Conservation (phyloP, 2,888 invertebrate genomes). For the Stenoptilia bipunctidactyla region DNA sequence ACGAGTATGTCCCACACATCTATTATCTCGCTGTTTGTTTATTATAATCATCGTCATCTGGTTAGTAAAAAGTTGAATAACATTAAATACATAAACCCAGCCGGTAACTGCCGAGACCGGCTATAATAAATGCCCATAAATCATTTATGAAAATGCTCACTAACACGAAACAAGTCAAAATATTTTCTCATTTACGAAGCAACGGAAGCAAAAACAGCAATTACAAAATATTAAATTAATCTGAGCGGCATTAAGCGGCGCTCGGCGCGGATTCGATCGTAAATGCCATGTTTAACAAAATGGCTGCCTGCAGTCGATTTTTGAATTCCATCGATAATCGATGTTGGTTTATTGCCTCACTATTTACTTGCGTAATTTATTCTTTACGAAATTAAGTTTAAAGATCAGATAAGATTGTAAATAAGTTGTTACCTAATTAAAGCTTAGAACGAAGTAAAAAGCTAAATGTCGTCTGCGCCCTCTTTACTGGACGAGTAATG, state of each 20-base stretch:
- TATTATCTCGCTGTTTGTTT: neutral
- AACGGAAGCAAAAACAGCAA: constrained; percentile 41
- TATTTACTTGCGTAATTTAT: constrained; percentile 1
- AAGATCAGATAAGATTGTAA: constrained; percentile 16
- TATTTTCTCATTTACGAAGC: constrained; percentile 33
- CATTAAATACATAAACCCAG: too few species aligned
- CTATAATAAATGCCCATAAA: constrained; percentile 1
- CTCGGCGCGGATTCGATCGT: constrained; percentile 28
- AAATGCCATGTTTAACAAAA: constrained; percentile 38
- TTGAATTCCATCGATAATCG: constrained; percentile 18
- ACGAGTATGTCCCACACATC: neutral
- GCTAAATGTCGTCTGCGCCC: constrained; percentile 26
- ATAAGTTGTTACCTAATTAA: constrained; percentile 16
- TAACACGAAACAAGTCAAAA: constrained; percentile 28
- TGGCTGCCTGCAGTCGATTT: constrained; percentile 22
- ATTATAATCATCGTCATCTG: neutral
- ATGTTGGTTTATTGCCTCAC: neutral
- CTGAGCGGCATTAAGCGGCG: constrained; percentile 25
- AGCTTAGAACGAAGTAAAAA: constrained; percentile 14
- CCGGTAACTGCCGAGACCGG: too few species aligned
- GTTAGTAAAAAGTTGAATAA: too few species aligned
- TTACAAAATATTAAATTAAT: constrained; percentile 52
- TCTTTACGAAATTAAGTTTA: constrained; percentile 3
- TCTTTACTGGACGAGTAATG: constrained; percentile 1
- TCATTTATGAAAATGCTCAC: constrained; percentile 11